Evolutionary conservation across 2,113 vertebrate genomes (phyloP).

Genomic region (Candoia aspera): DNA sequence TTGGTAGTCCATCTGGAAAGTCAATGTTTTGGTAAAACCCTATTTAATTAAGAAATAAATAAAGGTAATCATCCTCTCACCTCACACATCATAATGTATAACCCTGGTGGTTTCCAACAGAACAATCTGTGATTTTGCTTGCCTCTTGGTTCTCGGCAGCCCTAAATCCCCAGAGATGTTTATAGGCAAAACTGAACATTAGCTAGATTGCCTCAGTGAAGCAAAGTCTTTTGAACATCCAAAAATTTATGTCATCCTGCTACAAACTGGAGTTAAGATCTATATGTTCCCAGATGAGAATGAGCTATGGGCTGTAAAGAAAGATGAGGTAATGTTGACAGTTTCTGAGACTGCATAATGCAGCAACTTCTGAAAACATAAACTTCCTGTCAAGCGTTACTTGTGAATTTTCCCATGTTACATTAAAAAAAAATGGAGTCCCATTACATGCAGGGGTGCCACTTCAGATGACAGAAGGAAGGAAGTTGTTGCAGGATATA

Average conservation of each 20-base stretch:
- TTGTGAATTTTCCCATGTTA: neutral
- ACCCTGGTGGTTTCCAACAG: conserved; percentile 29
- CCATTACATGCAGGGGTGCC: neutral
- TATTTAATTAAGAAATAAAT: conserved; percentile 30
- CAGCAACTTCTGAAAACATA: neutral
- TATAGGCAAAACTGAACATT: conserved; percentile 49
- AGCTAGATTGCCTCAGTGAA: conserved; percentile 50
- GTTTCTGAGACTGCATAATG: neutral
- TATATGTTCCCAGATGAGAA: conserved; percentile 44
- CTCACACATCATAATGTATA: conserved; percentile 43
- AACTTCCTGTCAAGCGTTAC: neutral
- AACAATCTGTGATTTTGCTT: conserved; percentile 34
- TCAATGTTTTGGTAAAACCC: conserved; percentile 54
- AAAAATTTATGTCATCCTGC: conserved; percentile 39
- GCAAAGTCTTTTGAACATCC: conserved; percentile 16
- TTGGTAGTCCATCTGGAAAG: conserved; percentile 38
- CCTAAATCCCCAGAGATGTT: conserved; percentile 31
- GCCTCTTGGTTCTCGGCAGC: neutral
- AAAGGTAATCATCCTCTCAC: conserved; percentile 22
- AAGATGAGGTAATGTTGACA: conserved; percentile 30
- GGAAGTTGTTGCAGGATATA: neutral
- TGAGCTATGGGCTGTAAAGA: conserved; percentile 10
- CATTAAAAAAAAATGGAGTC: neutral
- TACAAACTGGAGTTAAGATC: conserved; percentile 33
- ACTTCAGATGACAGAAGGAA: neutral